phyloP scores from a whole-genome alignment of 2,113 vertebrate genomes.

The Cygnus buccinator region DNA sequence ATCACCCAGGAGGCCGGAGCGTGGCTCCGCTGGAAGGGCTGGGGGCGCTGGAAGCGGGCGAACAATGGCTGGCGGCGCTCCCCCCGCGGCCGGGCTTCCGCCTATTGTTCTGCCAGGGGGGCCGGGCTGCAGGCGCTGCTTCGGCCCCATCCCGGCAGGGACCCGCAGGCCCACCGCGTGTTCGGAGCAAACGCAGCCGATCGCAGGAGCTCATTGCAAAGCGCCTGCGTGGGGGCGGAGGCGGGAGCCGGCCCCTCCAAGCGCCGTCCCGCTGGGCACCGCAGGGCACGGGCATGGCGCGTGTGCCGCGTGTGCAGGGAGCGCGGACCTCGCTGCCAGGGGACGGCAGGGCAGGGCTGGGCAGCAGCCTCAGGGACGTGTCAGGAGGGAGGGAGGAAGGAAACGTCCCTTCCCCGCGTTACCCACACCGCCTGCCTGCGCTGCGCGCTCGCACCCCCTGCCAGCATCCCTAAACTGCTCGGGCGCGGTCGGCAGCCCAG shows the following conservation, averaged over 20 bases:
- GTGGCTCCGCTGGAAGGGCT: neutral
- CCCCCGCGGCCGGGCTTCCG: slow-evolving; percentile 62
- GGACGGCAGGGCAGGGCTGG: neutral
- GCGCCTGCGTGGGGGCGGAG: accelerated
- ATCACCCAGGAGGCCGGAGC: neutral
- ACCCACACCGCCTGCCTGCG: accelerated
- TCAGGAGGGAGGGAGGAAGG: neutral
- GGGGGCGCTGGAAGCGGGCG: neutral
- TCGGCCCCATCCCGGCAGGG: accelerated
- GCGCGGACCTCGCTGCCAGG: neutral
- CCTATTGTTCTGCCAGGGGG: slow-evolving; percentile 66
- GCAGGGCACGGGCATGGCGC: neutral
- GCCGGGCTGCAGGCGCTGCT: neutral
- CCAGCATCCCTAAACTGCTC: neutral
- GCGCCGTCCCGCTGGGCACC: neutral
- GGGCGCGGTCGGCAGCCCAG: neutral
- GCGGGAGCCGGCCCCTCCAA: neutral
- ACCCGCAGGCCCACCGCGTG: accelerated
- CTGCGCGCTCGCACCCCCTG: neutral
- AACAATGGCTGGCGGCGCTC: slow-evolving; percentile 46
- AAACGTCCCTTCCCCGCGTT: accelerated
- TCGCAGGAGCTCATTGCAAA: neutral
- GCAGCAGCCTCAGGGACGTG: neutral
- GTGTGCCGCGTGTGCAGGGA: accelerated
- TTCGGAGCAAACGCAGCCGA: neutral